These are phyloP conservation scores for Chaetodon trifasciatus DNA, from an alignment of 2,797 vertebrate species.

Conservation along the genomic window DNA sequence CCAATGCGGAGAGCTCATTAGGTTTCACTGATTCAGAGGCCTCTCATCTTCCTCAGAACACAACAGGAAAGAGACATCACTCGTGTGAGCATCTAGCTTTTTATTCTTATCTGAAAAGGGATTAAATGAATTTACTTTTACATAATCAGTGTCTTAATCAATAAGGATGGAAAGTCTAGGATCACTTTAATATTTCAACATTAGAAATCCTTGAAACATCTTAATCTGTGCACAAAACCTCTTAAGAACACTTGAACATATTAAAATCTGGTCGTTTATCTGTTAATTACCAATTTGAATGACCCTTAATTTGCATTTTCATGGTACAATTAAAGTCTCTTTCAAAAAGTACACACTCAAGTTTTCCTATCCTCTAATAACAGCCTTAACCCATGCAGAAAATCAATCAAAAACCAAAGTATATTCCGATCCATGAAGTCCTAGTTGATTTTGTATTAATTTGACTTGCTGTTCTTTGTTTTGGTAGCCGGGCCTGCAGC, in stretches of 20 bases:
- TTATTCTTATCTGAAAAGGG: neutral
- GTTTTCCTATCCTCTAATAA: too few relatives aligned
- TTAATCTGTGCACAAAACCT: neutral
- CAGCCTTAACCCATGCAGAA: too few relatives aligned
- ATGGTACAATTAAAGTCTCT: too few relatives aligned
- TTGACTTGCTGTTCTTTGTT: too few relatives aligned
- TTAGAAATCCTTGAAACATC: neutral
- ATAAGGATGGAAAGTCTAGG: neutral
- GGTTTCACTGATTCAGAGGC: conserved; percentile 12
- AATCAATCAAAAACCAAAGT: too few relatives aligned
- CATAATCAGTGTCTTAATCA: neutral
- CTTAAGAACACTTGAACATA: neutral
- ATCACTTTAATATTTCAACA: neutral
- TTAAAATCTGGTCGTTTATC: neutral
- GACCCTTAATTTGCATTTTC: neutral
- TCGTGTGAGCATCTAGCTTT: neutral
- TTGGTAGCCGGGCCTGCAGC: too few relatives aligned
- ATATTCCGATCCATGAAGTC: too few relatives aligned
- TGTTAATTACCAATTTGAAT: neutral
- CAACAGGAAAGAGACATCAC: neutral
- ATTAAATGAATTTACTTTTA: neutral
- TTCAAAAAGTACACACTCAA: too few relatives aligned
- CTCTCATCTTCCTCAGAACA: neutral
- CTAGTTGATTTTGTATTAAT: too few relatives aligned
- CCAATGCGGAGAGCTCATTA: neutral